Evolutionary conservation across 2,888 invertebrate species (phyloP).

Genomic region (Lypha dubia): DNA sequence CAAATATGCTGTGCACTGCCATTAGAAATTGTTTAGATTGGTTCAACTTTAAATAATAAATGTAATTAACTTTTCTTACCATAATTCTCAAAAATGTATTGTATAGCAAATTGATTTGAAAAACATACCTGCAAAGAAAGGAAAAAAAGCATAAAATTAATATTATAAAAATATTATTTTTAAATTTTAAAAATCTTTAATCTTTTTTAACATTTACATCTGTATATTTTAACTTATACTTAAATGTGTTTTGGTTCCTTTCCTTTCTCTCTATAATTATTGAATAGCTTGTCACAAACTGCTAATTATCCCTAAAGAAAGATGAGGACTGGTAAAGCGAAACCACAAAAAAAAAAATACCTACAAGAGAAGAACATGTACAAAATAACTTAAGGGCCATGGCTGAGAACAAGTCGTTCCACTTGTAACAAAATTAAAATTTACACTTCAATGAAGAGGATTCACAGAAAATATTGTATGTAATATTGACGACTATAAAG

Average conservation of each 20-base stretch:
- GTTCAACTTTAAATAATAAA: too few species aligned
- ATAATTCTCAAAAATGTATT: background rate
- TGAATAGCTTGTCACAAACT: conserved; percentile 55
- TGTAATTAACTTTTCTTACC: conserved; percentile 29
- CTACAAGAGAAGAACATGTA: background rate
- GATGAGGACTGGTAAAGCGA: conserved; percentile 7
- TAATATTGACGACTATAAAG: conserved; percentile 43
- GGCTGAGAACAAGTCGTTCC: conserved; percentile 19
- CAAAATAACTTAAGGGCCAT: conserved; percentile 21
- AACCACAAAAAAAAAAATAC: background rate
- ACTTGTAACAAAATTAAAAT: conserved; percentile 34
- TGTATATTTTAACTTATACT: conserved; percentile 41
- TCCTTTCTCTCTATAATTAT: conserved; percentile 41
- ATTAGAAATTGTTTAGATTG: too few species aligned
- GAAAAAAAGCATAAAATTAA: conserved; percentile 22
- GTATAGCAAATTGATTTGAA: conserved; percentile 4
- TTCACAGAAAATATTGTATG: conserved; percentile 19
- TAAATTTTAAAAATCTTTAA: conserved; percentile 5
- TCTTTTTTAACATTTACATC: conserved; percentile 7
- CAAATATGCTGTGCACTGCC: too few species aligned
- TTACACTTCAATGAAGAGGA: conserved; percentile 25
- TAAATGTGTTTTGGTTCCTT: conserved; percentile 31
- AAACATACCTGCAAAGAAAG: conserved; percentile 67
- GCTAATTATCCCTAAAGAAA: conserved; percentile 58
- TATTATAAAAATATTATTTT: background rate